Evolutionary conservation across 2,113 vertebrate genomes (phyloP), one percentile per base, ranked within the genome.

Genomic region (Ailurus styani): DNA sequence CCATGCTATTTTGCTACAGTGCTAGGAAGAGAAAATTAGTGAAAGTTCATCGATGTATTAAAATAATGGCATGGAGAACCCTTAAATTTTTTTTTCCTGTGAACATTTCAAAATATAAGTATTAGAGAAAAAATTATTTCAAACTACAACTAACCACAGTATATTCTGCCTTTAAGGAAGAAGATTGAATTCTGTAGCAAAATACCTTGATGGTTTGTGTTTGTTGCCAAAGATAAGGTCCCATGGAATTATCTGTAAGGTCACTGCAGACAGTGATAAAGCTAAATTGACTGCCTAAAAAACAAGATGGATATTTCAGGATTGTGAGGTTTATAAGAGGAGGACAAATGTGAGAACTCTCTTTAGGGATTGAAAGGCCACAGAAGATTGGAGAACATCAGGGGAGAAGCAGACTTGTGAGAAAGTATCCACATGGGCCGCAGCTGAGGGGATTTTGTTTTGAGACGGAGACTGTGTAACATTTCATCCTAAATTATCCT

Each of bases 11-110:
- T 84, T 77, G 47, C 15, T 87, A 37, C 34, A 84, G 31, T 54
- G 23, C 10, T 93, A 90, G 89, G n/a, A 95, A 83, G 21, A 60
- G 72, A 90, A 95, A 97, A 96, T 94, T 64, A 96, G 14, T 75
- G 29, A 90, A 97, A 96, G 2, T 25, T 91, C 70, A 95, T 40
- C 23, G 42, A 84, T 84, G 47, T 85, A 77, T 95, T 89, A 94
- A 96, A 97, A 83, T 68, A 96, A 45, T 96, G 83, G 72, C 5
- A 62, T 91, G 55, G 13, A 93, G 15, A 77, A 1, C 21, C 12
- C 29, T 84, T 75, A 95, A 66, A 55, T 2, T 34, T 54, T 45
- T 78, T 60, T 40, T 66, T 10, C 47, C 18, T 66, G 25, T 93
- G 40, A 91, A 83, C 82, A 50, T 72, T 93, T 96, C 6, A 91